These are phyloP conservation scores for Rhinogobio ventralis DNA, from an alignment of 2,797 vertebrate genomes.

Conservation along the genomic window DNA sequence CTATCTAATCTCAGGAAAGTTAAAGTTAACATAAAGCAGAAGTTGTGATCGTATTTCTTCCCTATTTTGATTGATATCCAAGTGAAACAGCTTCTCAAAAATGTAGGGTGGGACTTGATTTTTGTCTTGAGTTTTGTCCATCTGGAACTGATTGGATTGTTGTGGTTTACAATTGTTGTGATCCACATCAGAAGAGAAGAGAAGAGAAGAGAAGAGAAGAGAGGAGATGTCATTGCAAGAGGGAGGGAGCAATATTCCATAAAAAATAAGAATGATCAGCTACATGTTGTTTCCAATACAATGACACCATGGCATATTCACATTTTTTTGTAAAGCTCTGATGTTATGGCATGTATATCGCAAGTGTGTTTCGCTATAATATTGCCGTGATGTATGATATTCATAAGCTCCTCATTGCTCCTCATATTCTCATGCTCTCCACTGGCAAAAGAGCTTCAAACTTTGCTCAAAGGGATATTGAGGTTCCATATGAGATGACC, in stretches of 20 bases:
- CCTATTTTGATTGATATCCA: neutral
- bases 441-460: slow-evolving; percentile 39
- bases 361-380: slow-evolving; percentile 22
- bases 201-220: too few species aligned
- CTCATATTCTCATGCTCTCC: slow-evolving; percentile 31
- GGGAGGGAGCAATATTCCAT: neutral
- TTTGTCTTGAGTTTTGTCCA: neutral
- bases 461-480: slow-evolving; percentile 49
- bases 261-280: neutral
- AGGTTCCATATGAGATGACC: slow-evolving; percentile 75
- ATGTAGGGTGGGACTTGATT: neutral
- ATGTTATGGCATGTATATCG: neutral
- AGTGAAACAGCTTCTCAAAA: neutral
- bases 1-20: neutral
- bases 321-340: too few species aligned
- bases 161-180: neutral
- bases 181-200: neutral
- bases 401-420: slow-evolving; percentile 32
- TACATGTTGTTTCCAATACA: neutral
- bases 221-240: neutral
- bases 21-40: neutral
- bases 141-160: neutral
- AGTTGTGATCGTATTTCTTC: neutral
- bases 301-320: neutral
- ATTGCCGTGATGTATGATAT: slow-evolving; percentile 35